phyloP scores from a whole-genome alignment of 1,140 invertebrate genomes.

The Ceratina japonica region DNA sequence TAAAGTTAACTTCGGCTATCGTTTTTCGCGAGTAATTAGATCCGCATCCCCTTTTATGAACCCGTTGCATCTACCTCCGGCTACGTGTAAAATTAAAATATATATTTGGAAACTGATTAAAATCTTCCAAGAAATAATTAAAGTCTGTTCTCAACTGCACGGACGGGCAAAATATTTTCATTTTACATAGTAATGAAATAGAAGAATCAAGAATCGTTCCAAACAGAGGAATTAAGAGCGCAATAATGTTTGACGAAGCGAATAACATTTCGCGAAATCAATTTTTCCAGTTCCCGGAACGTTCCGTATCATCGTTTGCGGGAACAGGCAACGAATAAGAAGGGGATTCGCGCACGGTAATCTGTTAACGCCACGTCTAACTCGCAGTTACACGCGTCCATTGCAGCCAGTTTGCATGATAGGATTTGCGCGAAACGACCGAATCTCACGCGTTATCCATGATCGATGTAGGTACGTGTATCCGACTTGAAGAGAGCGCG shows the following conservation, averaged over 20 bases:
- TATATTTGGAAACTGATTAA: too few species aligned
- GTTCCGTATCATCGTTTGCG: neutral
- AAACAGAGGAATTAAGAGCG: too few species aligned
- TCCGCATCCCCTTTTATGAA: neutral
- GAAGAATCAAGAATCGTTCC: too few species aligned
- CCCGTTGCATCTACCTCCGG: too few species aligned
- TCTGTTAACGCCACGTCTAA: constrained; percentile 35
- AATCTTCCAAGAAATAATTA: too few species aligned
- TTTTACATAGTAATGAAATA: too few species aligned
- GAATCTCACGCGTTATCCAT: constrained; percentile 45
- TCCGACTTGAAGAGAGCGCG: constrained; percentile 32
- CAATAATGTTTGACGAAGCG: too few species aligned
- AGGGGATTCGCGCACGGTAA: constrained; percentile 14
- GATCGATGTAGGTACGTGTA: constrained; percentile 31
- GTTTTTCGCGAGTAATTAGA: neutral
- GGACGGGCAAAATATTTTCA: too few species aligned
- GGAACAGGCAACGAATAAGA: neutral
- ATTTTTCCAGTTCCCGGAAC: neutral
- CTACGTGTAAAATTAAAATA: too few species aligned
- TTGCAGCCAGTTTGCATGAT: constrained; percentile 20
- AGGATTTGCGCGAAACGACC: constrained; percentile 31
- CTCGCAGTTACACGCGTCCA: constrained; percentile 28
- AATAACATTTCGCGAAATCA: neutral
- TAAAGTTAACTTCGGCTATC: neutral
- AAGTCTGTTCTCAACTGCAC: too few species aligned